A percentile compares a stretch with the other conserved stretches of the same genome.
phyloP scores from a whole-genome alignment of 2,888 invertebrate genomes.

The Hirtodrosophila confusa region DNA sequence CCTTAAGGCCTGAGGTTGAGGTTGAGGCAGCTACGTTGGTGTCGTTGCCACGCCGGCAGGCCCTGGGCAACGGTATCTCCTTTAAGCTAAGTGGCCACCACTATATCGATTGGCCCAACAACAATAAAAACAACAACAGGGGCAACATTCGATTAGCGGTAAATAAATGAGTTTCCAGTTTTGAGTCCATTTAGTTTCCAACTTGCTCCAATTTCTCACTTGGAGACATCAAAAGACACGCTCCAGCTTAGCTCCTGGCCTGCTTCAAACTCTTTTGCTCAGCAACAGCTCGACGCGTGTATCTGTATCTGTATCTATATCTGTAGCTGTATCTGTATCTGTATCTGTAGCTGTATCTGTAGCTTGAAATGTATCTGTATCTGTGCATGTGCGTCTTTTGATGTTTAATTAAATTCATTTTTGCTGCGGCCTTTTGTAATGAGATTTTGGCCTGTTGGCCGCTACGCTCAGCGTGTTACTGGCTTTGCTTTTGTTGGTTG shows the following conservation, averaged over 20 bases:
- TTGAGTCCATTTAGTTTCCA: slow-evolving; percentile 17
- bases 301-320: not conserved
- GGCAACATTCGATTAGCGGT: slow-evolving; percentile 45
- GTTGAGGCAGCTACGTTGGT: slow-evolving; percentile 41
- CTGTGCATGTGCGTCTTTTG: slow-evolving; percentile 55
- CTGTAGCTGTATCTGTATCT: slow-evolving; percentile 18
- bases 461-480: slow-evolving; percentile 47
- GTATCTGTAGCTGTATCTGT: slow-evolving; percentile 19
- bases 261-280: slow-evolving; percentile 30
- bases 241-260: slow-evolving; percentile 33
- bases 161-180: slow-evolving; percentile 50
- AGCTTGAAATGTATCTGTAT: slow-evolving; percentile 11
- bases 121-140: not conserved
- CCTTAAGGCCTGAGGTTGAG: slow-evolving; percentile 37
- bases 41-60: slow-evolving; percentile 48
- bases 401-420: slow-evolving; percentile 80
- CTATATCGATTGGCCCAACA: slow-evolving; percentile 22
- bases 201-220: slow-evolving; percentile 61
- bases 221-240: slow-evolving; percentile 58
- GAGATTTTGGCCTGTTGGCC: slow-evolving; percentile 61
- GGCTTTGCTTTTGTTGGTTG: slow-evolving; percentile 42
- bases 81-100: slow-evolving; percentile 16
- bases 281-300: not conserved
- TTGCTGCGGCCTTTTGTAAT: slow-evolving; percentile 76
- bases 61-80: slow-evolving; percentile 1